These are phyloP conservation scores for Orthosia gothica DNA, from an alignment of 2,888 invertebrate genomes.

Conservation along the genomic window DNA sequence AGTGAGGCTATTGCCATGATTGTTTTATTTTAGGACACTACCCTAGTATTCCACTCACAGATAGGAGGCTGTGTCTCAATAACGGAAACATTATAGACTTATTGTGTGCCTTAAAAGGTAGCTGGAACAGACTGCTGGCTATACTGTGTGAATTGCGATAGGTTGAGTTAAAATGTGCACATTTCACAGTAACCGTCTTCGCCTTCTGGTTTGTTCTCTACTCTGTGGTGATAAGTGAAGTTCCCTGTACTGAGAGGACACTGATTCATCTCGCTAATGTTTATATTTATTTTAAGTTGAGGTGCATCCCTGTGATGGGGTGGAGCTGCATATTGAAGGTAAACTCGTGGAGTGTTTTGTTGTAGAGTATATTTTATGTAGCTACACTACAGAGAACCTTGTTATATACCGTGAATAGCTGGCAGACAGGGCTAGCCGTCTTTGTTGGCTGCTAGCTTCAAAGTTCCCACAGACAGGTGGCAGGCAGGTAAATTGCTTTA, in stretches of 20 bases:
- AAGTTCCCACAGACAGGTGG: neutral
- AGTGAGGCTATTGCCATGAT: neutral
- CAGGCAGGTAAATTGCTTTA: too few species aligned
- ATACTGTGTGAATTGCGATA: neutral
- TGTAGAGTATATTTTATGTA: neutral
- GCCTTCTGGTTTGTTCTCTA: conserved; percentile 9
- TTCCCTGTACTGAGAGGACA: conserved; percentile 58
- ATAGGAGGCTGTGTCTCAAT: too few species aligned
- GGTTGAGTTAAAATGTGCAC: neutral
- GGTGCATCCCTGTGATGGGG: conserved; percentile 16
- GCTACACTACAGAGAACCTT: neutral
- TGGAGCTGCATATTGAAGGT: conserved; percentile 32
- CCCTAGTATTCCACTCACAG: neutral
- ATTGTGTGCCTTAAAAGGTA: too few species aligned
- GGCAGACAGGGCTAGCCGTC: neutral
- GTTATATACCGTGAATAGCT: neutral
- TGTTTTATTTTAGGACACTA: neutral
- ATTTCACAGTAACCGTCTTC: neutral
- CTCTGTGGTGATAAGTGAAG: conserved; percentile 56
- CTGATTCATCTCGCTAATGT: conserved; percentile 63
- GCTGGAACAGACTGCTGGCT: neutral
- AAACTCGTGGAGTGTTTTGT: conserved; percentile 16
- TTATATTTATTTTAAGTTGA: conserved; percentile 64
- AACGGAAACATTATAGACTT: too few species aligned
- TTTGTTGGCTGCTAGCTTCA: neutral